Conservation (phyloP, 2,888 invertebrate species). For the Itoplectis maculator region DNA sequence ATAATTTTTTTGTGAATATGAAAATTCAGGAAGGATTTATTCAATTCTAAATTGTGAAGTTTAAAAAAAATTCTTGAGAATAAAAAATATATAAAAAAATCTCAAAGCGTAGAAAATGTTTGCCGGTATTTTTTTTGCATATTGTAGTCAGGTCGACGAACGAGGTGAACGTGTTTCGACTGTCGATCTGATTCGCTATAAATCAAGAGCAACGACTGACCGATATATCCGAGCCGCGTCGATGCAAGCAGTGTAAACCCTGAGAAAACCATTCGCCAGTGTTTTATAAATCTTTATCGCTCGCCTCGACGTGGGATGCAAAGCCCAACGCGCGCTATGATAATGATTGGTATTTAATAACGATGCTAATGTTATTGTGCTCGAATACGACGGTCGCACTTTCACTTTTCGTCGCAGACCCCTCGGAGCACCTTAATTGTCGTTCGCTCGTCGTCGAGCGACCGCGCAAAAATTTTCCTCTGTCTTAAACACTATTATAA, state of each 20-base stretch:
- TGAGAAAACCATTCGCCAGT: neutral
- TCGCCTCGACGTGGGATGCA: slow-evolving; percentile 35
- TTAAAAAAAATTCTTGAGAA: no score
- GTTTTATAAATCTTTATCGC: slow-evolving; percentile 32
- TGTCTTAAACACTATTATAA: slow-evolving; percentile 25
- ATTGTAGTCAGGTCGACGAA: no score
- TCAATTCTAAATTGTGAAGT: no score
- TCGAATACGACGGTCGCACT: neutral
- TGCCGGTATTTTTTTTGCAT: no score
- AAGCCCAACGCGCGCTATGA: neutral
- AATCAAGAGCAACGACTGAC: no score
- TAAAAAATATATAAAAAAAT: neutral
- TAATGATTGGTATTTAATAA: slow-evolving; percentile 20
- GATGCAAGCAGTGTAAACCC: no score
- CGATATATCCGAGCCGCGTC: no score
- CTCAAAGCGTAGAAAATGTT: neutral
- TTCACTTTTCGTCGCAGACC: slow-evolving; percentile 47
- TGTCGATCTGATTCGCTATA: no score
- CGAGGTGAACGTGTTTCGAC: no score
- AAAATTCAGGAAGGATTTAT: no score
- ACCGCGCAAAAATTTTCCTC: neutral
- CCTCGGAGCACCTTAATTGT: slow-evolving; percentile 49
- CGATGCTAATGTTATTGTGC: slow-evolving; percentile 36
- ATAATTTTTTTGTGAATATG: no score
- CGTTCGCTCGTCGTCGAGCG: slow-evolving; percentile 12